Conservation (phyloP, 1,140 invertebrate genomes). For the Neotoxoptera formosana region DNA sequence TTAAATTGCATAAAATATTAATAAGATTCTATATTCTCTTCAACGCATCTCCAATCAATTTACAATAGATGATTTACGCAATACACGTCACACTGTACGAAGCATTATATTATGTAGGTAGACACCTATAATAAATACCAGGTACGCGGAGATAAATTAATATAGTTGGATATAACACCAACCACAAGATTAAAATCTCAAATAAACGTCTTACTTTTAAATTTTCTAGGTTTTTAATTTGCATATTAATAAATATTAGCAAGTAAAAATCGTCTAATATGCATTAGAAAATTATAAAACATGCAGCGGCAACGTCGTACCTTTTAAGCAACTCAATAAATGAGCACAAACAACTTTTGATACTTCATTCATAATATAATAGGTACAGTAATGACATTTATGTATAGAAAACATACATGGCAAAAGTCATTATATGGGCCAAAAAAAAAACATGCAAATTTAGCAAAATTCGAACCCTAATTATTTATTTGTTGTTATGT, state of each 20-base stretch:
- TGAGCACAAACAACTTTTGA: neutral
- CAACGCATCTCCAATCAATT: neutral
- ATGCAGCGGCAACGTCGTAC: accelerated
- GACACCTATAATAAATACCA: neutral
- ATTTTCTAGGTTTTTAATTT: neutral
- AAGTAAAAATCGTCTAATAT: neutral
- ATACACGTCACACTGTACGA: neutral
- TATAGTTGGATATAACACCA: neutral
- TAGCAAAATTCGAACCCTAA: neutral
- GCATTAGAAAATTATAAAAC: neutral
- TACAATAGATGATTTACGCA: neutral
- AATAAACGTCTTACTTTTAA: neutral
- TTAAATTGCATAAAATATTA: neutral
- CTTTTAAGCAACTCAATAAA: neutral
- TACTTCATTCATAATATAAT: neutral
- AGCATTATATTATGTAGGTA: neutral
- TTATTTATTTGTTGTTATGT: neutral
- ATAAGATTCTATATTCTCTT: neutral
- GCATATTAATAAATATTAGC: neutral
- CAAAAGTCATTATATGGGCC: neutral
- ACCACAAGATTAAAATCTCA: neutral
- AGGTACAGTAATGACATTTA: neutral
- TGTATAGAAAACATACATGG: neutral
- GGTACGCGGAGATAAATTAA: neutral
- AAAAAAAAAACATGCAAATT: neutral